Percentiles rank a stretch among this genome's conserved stretches.
These are phyloP conservation scores for Hirundichthys speculiger DNA, from an alignment of 2,113 vertebrate species.

Conservation along the genomic window DNA sequence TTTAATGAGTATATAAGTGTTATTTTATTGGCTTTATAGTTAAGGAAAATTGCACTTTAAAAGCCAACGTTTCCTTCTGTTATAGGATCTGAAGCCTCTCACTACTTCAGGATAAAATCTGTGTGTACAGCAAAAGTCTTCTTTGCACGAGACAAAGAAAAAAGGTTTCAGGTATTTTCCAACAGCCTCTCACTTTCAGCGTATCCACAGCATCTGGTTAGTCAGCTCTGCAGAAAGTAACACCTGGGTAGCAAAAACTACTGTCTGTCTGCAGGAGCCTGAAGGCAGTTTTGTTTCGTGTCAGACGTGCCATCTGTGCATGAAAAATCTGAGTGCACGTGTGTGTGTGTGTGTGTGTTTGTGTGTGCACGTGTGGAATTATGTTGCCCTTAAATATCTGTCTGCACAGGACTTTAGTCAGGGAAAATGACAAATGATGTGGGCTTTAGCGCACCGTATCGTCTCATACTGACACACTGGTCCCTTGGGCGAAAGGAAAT, in stretches of 20 bases:
- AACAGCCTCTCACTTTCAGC: neutral
- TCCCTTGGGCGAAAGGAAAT: neutral
- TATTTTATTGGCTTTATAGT: neutral
- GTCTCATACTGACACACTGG: constrained; percentile 11
- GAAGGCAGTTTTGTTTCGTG: constrained; percentile 1
- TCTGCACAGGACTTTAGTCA: constrained; percentile 24
- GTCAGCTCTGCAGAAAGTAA: neutral
- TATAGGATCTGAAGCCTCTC: neutral
- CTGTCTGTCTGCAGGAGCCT: constrained; percentile 2
- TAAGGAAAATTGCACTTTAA: neutral
- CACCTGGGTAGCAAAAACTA: constrained; percentile 2
- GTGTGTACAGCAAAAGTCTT: neutral
- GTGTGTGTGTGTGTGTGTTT: constrained; percentile 9
- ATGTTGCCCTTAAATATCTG: constrained; percentile 28
- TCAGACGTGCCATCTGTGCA: constrained; percentile 15
- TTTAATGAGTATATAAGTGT: no score
- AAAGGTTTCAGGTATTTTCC: neutral
- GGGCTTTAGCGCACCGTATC: constrained; percentile 20
- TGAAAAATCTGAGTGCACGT: constrained; percentile 1
- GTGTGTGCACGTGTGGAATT: constrained; percentile 4
- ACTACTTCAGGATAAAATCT: no score
- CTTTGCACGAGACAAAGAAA: neutral
- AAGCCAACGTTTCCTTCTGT: no score
- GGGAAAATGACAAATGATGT: constrained; percentile 57
- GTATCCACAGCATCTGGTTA: neutral